Base-by-base conservation (phyloP, 1,140 invertebrate genomes). In the Chymomyza costata region DNA sequence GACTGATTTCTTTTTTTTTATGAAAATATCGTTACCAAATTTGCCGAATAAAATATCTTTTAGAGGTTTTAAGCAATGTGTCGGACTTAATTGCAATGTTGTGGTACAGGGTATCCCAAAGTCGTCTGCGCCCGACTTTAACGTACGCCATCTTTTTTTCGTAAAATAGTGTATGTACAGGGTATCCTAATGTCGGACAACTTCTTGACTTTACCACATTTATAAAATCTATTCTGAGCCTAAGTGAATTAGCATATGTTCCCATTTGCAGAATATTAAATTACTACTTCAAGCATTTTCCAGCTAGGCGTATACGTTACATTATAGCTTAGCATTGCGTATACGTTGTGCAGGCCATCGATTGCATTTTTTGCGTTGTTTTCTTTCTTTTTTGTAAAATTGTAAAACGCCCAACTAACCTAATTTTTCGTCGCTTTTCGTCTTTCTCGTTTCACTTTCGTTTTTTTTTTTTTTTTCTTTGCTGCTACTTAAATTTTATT, bases 361-460 rank as follows among this genome's bases (percentile, higher is more conserved):
- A 38, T 38, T 38, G 8, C 11, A 34, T n/a, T 3, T 39, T 48
- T 49, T 37, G 35, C 46, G 39, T 47, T 47, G n/a, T n/a, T 19
- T 35, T 49, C n/a, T 38, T 35, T 48, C 28, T 32, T 15, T 35
- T 34, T 49, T 37, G 7, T 11, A 14, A 7, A 30, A 11, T 54
- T 10, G 28, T 32, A 13, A 41, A 31, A 19, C 31, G 31, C 37
- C 48, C 58, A 56, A 73, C 51, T 68, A 65, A 62, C 56, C 50
- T 38, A 68, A 55, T 68, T 68, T 54, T 30, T 34, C 15, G 37
- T 19, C 37, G 34, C 30, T 40, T 54, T 46, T 6, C 3, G 7
- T 34, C 5, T 28, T 28, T 28, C 31, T n/a, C n/a, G 7, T 34
- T 6, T 47, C 44, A 51, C 32, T 56, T 60, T 44, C 32, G 7